Base-by-base conservation (phyloP, 2,888 invertebrate species). In the Dicyrtomina minuta region DNA sequence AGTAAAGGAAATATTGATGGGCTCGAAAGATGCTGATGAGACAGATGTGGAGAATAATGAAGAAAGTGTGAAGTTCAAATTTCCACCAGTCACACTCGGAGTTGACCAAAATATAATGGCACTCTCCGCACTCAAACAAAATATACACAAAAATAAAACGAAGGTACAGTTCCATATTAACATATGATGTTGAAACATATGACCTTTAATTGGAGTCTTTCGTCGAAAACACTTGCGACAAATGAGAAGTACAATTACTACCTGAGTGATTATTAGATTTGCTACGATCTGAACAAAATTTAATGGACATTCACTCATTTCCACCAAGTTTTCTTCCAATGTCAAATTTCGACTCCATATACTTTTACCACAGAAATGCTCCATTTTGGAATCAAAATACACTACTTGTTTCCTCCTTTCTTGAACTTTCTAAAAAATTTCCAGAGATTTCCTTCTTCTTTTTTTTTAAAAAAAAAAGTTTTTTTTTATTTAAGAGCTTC, bases 111-210 rank as follows among this genome's bases (percentile, higher is more conserved):
- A n/a, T 5, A 66, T 6, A 12, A 66, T 66, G 5, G 49, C n/a
- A 51, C 61, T 41, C 26, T 68, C 68, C 1, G 68, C 68, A 60
- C 55, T 53, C 15, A 62, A 24, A 10, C 24, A 61, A n/a, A 61
- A 51, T 12, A 53, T 68, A 55, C 53, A 27, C 0, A 62, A n/a
- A 22, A 68, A 53, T 20, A 60, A 27, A 20, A 61, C n/a, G 13
- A 68, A 39, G 27, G 68, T 61, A 3, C 61, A 62, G 49, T 66
- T 71, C 75, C 75, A 75, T 22, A 72, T 46, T 27, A 70, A 65
- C 55, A 66, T 59, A 66, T 75, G 75, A 65, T 72, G 70, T 17
- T 44, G 62, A 51, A 75, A 75, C 62, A 75, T 70, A 33, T 10
- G 49, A 12, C 72, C 61, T 39, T 51, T 53, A 1, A 65, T 12